Evolutionary conservation across 2,797 vertebrate genomes (phyloP).

Genomic region (Oceanodroma leucorhoa): DNA sequence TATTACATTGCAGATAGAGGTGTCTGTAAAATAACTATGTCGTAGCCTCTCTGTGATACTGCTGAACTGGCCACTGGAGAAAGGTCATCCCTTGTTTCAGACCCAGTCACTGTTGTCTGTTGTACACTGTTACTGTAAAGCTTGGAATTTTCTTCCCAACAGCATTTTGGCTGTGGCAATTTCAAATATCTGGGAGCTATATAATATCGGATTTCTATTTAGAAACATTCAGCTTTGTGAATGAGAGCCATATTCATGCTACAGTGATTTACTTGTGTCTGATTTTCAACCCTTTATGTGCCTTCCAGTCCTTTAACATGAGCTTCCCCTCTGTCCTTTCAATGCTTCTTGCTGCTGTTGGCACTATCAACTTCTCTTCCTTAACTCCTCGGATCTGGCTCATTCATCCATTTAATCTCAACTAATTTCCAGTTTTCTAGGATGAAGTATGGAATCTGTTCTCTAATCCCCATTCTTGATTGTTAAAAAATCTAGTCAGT

Average conservation of each 20-base stretch:
- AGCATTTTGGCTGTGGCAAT: neutral
- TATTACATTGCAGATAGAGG: neutral
- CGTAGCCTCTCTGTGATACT: rapidly evolving
- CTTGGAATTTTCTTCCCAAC: neutral
- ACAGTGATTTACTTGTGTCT: neutral
- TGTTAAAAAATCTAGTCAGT: neutral
- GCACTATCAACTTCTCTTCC: neutral
- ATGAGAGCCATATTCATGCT: neutral
- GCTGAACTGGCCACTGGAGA: neutral
- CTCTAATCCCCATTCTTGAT: neutral
- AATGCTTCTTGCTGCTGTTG: neutral
- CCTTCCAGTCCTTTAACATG: neutral
- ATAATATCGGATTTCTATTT: neutral
- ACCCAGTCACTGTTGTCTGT: neutral
- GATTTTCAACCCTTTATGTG: neutral
- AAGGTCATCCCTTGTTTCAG: neutral
- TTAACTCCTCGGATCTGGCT: neutral
- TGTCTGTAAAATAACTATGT: neutral
- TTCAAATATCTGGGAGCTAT: neutral
- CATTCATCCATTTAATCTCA: neutral
- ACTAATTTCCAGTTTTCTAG: neutral
- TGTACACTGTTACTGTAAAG: neutral
- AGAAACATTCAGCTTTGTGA: neutral
- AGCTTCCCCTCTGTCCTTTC: neutral
- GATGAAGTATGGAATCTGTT: neutral